Base-by-base conservation (phyloP, 2,888 invertebrate species). In the Cephalotes varians region DNA sequence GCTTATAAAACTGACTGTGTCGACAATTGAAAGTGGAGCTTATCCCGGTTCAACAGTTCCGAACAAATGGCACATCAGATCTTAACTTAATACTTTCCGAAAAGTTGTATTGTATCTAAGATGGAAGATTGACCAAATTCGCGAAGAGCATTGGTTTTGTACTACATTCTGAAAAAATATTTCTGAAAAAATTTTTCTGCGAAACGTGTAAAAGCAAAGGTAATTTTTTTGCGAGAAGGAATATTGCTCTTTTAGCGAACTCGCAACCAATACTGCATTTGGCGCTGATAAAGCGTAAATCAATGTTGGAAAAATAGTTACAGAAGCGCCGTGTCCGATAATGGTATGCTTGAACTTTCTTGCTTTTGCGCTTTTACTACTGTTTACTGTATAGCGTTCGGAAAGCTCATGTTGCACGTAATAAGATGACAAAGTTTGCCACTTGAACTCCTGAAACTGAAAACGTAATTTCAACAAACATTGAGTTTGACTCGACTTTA, bases 371-470 rank as follows among this genome's bases (percentile, higher is more conserved):
- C 44, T 79, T 79, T 79, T 71, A 56, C 28, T 12, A 76, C 10
- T 18, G 12, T 34, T 34, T 62, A 49, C 34, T 34, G n/a, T n/a
- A 4, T 44, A 31, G 12, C 71, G 7, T 62, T 21, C 12, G 21
- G 18, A 31, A 71, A 56, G 54, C 77, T 56, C 71, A 76, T 40
- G 37, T 67, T 76, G 60, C 67, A 82, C 62, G 69, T 81, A 83
- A 85, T 85, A 86, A 89, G 81, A 85, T 85, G 82, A 83, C 77
- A 69, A 84, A 88, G 81, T 88, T 87, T 64, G 60, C 79, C 76
- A 77, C 69, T 82, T 79, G 79, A 82, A 83, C 81, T 85, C 83
- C 58, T 69, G 67, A 83, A 87, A 88, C 85, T 86, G 80, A 81
- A 83, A 77, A 76, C 84, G 18, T 64, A 77, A 73, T 79, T 67